A percentile compares a stretch with the other conserved stretches of the same genome.
phyloP scores from a whole-genome alignment of 2,888 invertebrate species.

The Opisthograptis luteolata region DNA sequence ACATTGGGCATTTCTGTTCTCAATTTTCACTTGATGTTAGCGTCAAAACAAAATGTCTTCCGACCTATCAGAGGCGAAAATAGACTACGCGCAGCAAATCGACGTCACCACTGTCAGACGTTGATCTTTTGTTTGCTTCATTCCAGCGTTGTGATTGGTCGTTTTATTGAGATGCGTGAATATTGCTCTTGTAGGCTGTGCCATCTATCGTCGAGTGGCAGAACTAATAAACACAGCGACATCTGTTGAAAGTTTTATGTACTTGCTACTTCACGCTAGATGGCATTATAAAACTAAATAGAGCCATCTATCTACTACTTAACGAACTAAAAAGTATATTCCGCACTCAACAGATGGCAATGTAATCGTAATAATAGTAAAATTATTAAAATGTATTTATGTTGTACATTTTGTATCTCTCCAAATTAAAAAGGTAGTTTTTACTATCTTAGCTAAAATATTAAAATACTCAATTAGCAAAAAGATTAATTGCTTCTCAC shows the following conservation, averaged over 20 bases:
- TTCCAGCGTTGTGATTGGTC: constrained; percentile 55
- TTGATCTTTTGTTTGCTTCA: constrained; percentile 44
- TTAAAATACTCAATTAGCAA: too few species aligned
- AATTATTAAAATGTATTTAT: too few species aligned
- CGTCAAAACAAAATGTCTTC: constrained; percentile 76
- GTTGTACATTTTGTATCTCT: too few species aligned
- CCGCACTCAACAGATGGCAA: constrained; percentile 8
- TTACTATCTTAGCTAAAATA: too few species aligned
- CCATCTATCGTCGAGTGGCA: constrained; percentile 29
- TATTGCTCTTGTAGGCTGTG: constrained; percentile 7
- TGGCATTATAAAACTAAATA: constrained; percentile 18
- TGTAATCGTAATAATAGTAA: too few species aligned
- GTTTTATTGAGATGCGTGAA: constrained; percentile 13
- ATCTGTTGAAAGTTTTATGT: neutral
- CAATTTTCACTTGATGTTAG: constrained; percentile 44
- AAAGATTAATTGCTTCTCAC: too few species aligned
- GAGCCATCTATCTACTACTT: neutral
- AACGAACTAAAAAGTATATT: neutral
- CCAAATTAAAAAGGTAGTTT: too few species aligned
- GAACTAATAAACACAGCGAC: constrained; percentile 2
- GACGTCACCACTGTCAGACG: constrained; percentile 61
- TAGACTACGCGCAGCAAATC: constrained; percentile 73
- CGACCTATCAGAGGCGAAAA: constrained; percentile 73
- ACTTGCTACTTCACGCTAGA: constrained; percentile 33
- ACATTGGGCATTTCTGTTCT: constrained; percentile 62